A percentile compares a stretch with the other conserved stretches of the same genome.
Conservation (phyloP, 2,113 vertebrate species). For the Cyrtonyx montezumae region DNA sequence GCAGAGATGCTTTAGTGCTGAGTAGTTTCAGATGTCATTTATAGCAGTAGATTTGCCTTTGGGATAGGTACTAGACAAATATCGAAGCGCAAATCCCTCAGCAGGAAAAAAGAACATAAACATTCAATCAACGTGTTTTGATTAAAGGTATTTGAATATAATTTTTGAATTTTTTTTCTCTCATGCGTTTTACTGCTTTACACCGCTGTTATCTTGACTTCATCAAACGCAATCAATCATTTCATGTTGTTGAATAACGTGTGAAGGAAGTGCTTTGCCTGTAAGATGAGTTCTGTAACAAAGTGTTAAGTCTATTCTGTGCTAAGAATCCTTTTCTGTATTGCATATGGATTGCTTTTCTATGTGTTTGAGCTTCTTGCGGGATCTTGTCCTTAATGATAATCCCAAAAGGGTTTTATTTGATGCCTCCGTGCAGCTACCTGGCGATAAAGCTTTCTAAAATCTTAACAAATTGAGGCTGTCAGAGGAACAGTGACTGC, state of each 20-base stretch:
- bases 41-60: neutral
- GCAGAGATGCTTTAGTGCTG: neutral
- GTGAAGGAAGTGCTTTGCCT: neutral
- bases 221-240: neutral
- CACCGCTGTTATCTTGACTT: neutral
- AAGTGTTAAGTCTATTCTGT: neutral
- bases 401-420: neutral
- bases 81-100: neutral
- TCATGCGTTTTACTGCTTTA: neutral
- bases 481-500: neutral
- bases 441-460: neutral
- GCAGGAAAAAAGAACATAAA: neutral
- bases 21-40: neutral
- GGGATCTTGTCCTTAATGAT: neutral
- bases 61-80: neutral
- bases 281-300: neutral
- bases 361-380: neutral
- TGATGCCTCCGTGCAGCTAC: neutral
- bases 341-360: neutral
- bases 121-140: neutral
- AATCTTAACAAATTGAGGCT: neutral
- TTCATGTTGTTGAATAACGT: neutral
- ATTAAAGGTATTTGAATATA: neutral
- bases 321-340: neutral
- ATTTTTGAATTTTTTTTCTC: neutral